Percentiles rank a stretch among this genome's conserved stretches.
These are phyloP conservation scores for Calyptomena viridis DNA, from an alignment of 2,113 vertebrate species.

Conservation along the genomic window DNA sequence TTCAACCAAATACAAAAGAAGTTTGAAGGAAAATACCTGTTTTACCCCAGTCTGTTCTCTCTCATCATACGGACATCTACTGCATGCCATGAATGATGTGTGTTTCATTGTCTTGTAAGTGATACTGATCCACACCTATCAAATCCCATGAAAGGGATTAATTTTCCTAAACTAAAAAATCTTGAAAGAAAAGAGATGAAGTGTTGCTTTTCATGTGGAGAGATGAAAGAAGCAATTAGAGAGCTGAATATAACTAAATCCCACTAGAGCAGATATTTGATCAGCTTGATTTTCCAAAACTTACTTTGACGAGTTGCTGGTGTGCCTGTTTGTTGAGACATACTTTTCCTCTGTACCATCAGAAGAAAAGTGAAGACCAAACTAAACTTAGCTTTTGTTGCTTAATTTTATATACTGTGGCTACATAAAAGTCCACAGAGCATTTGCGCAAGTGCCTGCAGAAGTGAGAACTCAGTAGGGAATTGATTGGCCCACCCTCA, in stretches of 20 bases:
- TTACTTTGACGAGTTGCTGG: neutral
- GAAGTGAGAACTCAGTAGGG: neutral
- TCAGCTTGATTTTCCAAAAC: neutral
- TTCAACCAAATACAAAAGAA: neutral
- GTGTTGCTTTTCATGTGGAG: constrained; percentile 13
- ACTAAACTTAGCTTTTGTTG: neutral
- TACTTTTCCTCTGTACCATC: neutral
- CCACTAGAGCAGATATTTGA: neutral
- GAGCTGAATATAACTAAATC: constrained; percentile 2
- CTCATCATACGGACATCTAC: neutral
- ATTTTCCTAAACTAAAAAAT: constrained; percentile 41
- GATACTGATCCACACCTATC: neutral
- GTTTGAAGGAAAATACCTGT: neutral
- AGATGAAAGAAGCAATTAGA: constrained; percentile 48
- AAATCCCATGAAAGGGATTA: constrained; percentile 7
- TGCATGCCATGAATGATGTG: neutral
- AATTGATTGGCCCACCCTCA: neutral
- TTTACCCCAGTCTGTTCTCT: neutral
- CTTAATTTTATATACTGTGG: neutral
- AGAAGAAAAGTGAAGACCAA: neutral
- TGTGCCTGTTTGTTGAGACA: neutral
- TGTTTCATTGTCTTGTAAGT: neutral
- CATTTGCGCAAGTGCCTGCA: neutral
- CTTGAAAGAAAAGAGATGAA: constrained; percentile 15
- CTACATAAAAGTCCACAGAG: neutral